phyloP scores from a whole-genome alignment of 2,113 vertebrate species.

The Muntiacus reevesi region DNA sequence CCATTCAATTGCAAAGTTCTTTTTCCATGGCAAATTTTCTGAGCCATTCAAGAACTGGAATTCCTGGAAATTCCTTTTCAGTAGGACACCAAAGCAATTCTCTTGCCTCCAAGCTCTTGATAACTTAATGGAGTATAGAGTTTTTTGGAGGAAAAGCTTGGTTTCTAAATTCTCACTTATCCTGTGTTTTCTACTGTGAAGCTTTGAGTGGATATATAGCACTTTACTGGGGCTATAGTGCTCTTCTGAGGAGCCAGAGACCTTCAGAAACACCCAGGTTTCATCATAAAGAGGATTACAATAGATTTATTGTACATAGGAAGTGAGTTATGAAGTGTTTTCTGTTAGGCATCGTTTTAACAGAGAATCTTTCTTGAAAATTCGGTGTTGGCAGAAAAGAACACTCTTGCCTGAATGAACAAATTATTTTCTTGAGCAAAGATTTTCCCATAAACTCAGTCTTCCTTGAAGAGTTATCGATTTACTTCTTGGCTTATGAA shows the following conservation, averaged over 20 bases:
- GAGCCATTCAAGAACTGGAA: not conserved
- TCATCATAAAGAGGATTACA: conserved; percentile 52
- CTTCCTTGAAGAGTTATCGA: conserved; percentile 67
- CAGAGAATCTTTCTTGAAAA: conserved; percentile 40
- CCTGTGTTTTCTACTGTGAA: not conserved
- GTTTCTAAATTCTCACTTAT: conserved; percentile 16
- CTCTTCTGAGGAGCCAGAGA: conserved; percentile 23
- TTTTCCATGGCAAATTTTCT: not conserved
- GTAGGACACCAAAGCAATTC: not conserved
- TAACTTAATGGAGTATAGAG: conserved; percentile 26
- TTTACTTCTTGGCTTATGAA: conserved; percentile 67
- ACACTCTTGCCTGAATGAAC: conserved; percentile 58
- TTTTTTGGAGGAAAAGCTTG: conserved; percentile 38
- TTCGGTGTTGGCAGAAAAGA: conserved; percentile 32
- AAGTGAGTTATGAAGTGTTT: conserved; percentile 57
- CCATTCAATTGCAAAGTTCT: not conserved
- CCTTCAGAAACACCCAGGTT: conserved; percentile 37
- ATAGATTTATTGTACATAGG: conserved; percentile 27
- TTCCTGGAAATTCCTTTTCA: conserved; percentile 23
- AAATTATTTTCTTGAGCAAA: conserved; percentile 62
- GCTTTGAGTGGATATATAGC: conserved; percentile 27
- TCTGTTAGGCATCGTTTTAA: conserved; percentile 61
- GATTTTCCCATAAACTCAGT: conserved; percentile 66
- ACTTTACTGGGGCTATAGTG: not conserved
- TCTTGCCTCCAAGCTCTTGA: not conserved